A percentile compares a stretch with the other conserved stretches of the same genome.
phyloP scores from a whole-genome alignment of 1,140 invertebrate genomes.

The Lycorma delicatula region DNA sequence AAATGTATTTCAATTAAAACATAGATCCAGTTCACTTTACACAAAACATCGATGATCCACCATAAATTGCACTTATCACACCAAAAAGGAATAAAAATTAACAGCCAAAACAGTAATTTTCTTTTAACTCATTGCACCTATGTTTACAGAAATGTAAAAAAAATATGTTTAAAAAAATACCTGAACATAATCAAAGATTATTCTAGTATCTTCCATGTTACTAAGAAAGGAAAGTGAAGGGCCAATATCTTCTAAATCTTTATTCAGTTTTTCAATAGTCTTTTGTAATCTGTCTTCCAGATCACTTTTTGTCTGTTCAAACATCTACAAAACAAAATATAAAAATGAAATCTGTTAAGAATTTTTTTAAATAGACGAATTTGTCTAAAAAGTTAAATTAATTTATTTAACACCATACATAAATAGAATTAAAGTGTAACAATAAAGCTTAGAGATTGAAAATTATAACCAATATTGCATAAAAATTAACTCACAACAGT shows the following conservation, averaged over 20 bases:
- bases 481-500: conserved; percentile 52
- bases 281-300: conserved; percentile 67
- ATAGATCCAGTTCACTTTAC: too few relatives aligned
- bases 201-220: conserved; percentile 57
- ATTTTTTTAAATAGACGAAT: neutral
- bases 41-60: too few relatives aligned
- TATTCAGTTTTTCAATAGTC: conserved; percentile 57
- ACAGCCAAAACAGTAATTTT: too few relatives aligned
- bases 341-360: conserved; percentile 1
- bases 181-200: conserved; percentile 51
- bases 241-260: conserved; percentile 56
- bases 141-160: too few relatives aligned
- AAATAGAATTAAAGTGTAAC: too few relatives aligned
- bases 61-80: too few relatives aligned
- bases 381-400: conserved; percentile 1
- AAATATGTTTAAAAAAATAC: conserved; percentile 13
- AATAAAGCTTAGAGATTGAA: too few relatives aligned
- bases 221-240: conserved; percentile 53
- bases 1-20: too few relatives aligned
- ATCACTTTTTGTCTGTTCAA: conserved; percentile 67
- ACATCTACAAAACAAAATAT: conserved; percentile 34
- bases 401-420: conserved; percentile 48
- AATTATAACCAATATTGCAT: conserved; percentile 56
- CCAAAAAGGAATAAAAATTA: too few relatives aligned
- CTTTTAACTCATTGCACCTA: too few relatives aligned